Evolutionary conservation across 2,888 invertebrate genomes (phyloP).

Genomic region (Drosophila pseudotalamancana): DNA sequence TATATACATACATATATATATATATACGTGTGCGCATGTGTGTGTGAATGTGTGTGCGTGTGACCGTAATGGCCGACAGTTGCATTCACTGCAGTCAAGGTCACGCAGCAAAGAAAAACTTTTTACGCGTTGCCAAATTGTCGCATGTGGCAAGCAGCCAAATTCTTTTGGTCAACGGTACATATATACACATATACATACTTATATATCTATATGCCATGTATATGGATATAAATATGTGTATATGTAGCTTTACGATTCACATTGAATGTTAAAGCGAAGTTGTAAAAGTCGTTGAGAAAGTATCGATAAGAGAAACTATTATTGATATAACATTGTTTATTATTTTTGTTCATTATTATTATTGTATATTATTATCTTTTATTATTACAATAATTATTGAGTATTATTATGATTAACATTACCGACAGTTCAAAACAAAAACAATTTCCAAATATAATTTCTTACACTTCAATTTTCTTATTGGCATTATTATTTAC

Average conservation of each 20-base stretch:
- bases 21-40: neutral
- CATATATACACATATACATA: neutral
- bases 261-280: neutral
- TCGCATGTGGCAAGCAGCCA: slow-evolving; percentile 49
- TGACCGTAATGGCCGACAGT: slow-evolving; percentile 40
- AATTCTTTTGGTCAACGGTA: slow-evolving; percentile 25
- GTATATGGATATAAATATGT: neutral
- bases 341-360: no score
- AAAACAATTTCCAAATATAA: no score
- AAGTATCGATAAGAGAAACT: neutral
- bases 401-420: no score
- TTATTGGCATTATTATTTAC: no score
- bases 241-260: neutral
- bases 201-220: neutral
- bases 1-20: neutral
- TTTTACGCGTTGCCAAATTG: slow-evolving; percentile 19
- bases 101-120: slow-evolving; percentile 41
- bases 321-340: neutral
- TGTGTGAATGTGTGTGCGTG: slow-evolving; percentile 1
- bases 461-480: no score
- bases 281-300: neutral
- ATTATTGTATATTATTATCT: neutral
- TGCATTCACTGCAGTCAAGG: slow-evolving; percentile 67
- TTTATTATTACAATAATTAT: no score
- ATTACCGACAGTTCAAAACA: no score